Evolutionary conservation across 2,113 vertebrate species (phyloP).

Genomic region (Genyomyrus donnyi): DNA sequence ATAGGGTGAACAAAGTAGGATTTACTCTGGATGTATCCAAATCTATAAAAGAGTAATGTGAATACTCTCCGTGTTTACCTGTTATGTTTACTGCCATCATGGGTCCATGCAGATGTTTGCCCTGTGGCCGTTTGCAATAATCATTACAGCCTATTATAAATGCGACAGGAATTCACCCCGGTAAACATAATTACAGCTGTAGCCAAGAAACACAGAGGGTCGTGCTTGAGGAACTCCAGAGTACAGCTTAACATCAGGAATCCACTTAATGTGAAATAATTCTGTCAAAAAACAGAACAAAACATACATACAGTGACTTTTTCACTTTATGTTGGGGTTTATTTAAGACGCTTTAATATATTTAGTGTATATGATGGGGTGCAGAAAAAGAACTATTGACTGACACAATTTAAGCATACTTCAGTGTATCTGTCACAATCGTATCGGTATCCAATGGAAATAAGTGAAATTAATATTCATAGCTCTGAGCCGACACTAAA

Average conservation of each 20-base stretch:
- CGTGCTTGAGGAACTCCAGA: neutral
- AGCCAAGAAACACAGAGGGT: neutral
- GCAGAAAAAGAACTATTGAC: neutral
- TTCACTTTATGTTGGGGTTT: neutral
- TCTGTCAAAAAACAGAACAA: neutral
- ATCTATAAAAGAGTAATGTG: neutral
- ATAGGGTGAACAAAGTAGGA: neutral
- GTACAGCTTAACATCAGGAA: neutral
- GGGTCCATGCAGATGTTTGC: constrained; percentile 4
- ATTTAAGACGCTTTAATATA: neutral
- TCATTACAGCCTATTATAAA: constrained; percentile 1
- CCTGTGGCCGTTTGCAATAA: neutral
- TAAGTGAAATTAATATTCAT: neutral
- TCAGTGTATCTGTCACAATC: neutral
- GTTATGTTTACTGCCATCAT: neutral
- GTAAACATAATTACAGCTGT: neutral
- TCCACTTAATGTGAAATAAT: neutral
- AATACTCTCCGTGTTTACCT: neutral
- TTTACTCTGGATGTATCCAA: neutral
- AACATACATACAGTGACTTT: neutral
- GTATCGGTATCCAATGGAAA: neutral
- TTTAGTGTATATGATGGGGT: neutral
- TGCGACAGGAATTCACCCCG: neutral
- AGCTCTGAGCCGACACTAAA: neutral
- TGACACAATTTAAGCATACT: neutral